Evolutionary conservation across 2,888 invertebrate genomes (phyloP).

Genomic region (Ectemnius continuus): DNA sequence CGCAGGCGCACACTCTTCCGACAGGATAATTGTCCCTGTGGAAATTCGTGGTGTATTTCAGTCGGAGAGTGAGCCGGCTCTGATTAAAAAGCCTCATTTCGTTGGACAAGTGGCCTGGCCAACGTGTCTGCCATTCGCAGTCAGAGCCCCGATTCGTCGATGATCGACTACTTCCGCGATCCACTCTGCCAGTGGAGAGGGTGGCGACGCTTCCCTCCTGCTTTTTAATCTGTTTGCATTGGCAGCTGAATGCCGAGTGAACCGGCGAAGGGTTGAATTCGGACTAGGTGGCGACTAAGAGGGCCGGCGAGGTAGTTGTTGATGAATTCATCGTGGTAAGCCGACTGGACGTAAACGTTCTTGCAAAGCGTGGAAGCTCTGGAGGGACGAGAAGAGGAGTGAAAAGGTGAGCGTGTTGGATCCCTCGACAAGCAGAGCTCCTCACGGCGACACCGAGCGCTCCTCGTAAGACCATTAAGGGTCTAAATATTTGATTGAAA

Average conservation of each 20-base stretch:
- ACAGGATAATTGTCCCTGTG: too few relatives aligned
- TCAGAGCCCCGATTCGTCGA: slow-evolving; percentile 8
- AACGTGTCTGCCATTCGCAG: too few relatives aligned
- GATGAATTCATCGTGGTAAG: slow-evolving; percentile 69
- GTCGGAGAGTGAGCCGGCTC: background rate
- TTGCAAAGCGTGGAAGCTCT: slow-evolving; percentile 15
- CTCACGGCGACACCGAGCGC: slow-evolving; percentile 12
- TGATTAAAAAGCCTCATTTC: too few relatives aligned
- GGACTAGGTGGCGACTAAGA: background rate
- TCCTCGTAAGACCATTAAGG: slow-evolving; percentile 66
- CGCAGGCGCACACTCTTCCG: too few relatives aligned
- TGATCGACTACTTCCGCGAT: slow-evolving; percentile 30
- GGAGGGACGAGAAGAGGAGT: background rate
- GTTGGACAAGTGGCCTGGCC: too few relatives aligned
- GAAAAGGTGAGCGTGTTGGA: background rate
- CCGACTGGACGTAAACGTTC: slow-evolving; percentile 58
- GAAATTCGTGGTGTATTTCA: too few relatives aligned
- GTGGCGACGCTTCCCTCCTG: slow-evolving; percentile 14
- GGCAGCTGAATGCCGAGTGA: slow-evolving; percentile 13
- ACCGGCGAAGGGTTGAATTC: slow-evolving; percentile 13
- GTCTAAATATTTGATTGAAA: slow-evolving; percentile 73
- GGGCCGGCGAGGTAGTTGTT: slow-evolving; percentile 37
- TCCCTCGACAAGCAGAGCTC: slow-evolving; percentile 14
- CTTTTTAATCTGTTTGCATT: slow-evolving; percentile 43
- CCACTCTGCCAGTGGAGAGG: slow-evolving; percentile 13